phyloP scores from a whole-genome alignment of 2,797 vertebrate species.

The Melanitta fusca region DNA sequence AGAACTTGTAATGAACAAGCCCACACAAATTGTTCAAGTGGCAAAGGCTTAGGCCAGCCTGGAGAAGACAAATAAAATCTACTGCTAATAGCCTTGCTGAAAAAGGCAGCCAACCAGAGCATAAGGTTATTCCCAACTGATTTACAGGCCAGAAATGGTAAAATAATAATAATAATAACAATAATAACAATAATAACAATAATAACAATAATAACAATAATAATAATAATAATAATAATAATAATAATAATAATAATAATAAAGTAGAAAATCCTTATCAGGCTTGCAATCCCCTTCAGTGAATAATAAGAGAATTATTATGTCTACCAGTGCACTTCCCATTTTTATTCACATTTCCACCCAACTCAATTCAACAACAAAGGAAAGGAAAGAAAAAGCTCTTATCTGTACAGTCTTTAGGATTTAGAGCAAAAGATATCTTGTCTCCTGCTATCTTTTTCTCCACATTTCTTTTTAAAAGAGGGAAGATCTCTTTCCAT shows the following conservation, averaged over 20 bases:
- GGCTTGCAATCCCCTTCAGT: neutral
- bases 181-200: too few relatives aligned
- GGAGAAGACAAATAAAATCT: neutral
- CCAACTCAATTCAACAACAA: neutral
- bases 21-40: neutral
- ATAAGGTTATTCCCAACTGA: neutral
- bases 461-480: neutral
- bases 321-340: neutral
- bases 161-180: too few relatives aligned
- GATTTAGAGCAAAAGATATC: neutral
- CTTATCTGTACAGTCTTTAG: neutral
- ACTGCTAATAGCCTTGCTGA: neutral
- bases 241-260: too few relatives aligned
- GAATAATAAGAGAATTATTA: neutral
- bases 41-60: neutral
- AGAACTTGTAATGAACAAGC: neutral
- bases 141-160: neutral
- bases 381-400: neutral
- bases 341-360: neutral
- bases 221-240: too few relatives aligned
- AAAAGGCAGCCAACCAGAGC: slow-evolving; percentile 6
- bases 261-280: neutral
- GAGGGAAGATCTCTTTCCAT: neutral
- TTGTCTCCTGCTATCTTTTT: neutral
- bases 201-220: too few relatives aligned